Evolutionary conservation across 2,888 invertebrate genomes (phyloP).

Genomic region (Baronia brevicornis): DNA sequence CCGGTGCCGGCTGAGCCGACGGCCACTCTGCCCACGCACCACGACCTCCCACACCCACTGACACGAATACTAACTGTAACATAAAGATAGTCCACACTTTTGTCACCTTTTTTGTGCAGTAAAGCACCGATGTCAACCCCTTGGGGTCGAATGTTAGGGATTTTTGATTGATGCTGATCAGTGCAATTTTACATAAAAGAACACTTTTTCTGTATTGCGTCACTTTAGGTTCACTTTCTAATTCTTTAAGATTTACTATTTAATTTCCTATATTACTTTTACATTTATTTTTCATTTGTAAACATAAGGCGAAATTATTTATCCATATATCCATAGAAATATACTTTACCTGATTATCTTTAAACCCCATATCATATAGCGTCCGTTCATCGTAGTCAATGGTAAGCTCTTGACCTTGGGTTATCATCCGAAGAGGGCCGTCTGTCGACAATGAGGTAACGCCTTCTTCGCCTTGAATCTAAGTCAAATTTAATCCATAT

Average conservation of each 20-base stretch:
- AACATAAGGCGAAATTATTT: not conserved
- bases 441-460: conserved; percentile 81
- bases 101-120: conserved; percentile 6
- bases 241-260: no score
- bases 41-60: conserved; percentile 84
- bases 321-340: not conserved
- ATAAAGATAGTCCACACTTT: conserved; percentile 12
- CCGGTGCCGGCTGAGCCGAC: conserved; percentile 90
- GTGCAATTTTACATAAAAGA: no score
- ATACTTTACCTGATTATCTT: conserved; percentile 86
- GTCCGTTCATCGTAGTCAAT: conserved; percentile 95
- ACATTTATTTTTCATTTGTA: no score
- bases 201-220: no score
- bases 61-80: conserved; percentile 88
- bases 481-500: conserved; percentile 9
- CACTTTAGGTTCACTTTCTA: no score
- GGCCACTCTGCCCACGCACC: conserved; percentile 87
- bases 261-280: no score
- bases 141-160: no score
- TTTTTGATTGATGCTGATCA: no score
- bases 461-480: conserved; percentile 70
- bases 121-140: no score
- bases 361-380: conserved; percentile 93
- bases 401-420: conserved; percentile 93
- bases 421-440: conserved; percentile 93